These are phyloP conservation scores for Dusona sp. DNA, from an alignment of 2,888 invertebrate species.

Conservation along the genomic window DNA sequence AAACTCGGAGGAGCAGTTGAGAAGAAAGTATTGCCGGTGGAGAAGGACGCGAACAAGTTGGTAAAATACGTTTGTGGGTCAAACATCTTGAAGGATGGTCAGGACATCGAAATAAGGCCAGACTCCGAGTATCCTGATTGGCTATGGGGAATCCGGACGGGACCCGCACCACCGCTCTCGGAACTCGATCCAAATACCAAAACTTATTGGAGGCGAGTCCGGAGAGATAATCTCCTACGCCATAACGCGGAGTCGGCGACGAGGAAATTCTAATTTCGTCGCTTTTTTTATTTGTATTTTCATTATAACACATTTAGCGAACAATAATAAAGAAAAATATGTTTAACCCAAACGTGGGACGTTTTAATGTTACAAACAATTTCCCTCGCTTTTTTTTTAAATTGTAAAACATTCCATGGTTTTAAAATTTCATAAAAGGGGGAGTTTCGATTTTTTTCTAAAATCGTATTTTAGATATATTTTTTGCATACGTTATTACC, in stretches of 20 bases:
- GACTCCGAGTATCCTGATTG: conserved; percentile 96
- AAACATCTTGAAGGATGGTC: conserved; percentile 92
- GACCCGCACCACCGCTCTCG: conserved; percentile 88
- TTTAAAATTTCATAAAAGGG: neutral
- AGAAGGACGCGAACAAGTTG: conserved; percentile 92
- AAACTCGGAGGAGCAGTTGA: conserved; percentile 87
- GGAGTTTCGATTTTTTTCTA: too few relatives aligned
- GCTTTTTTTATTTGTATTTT: neutral
- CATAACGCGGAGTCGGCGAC: conserved; percentile 88
- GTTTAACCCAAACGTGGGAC: neutral
- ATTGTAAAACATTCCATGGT: neutral
- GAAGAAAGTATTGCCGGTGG: conserved; percentile 92
- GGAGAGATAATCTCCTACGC: conserved; percentile 88
- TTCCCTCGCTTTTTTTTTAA: neutral
- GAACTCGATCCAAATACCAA: conserved; percentile 92
- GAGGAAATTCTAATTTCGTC: conserved; percentile 86
- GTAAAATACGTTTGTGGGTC: conserved; percentile 93
- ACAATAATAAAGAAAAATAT: conserved; percentile 49
- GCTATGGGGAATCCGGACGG: conserved; percentile 92
- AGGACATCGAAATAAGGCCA: conserved; percentile 91
- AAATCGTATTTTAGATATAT: too few relatives aligned
- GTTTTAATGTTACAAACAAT: neutral
- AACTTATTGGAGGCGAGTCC: conserved; percentile 92
- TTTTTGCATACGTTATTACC: too few relatives aligned
- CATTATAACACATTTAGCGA: conserved; percentile 20